Base-by-base conservation (phyloP, 2,113 vertebrate genomes). In the Takifugu bimaculatus region DNA sequence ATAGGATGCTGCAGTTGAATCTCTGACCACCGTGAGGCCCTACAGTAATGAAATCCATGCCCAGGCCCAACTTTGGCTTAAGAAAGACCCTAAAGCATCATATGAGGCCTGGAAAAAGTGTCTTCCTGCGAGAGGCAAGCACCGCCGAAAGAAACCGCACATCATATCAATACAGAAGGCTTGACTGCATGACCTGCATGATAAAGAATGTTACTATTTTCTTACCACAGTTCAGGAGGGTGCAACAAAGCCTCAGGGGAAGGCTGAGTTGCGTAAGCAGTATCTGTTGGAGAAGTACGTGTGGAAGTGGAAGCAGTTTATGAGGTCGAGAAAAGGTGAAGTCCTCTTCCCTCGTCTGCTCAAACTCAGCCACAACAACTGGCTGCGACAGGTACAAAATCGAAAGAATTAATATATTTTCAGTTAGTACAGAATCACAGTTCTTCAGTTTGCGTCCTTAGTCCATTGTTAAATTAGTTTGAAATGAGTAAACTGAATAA, bases 1-100 rank as follows among this genome's bases (percentile, higher is more conserved):
- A 29, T 63, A 99, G 97, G 97, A 99, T 75, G 88, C 94, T 75
- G 94, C 97, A 1, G 87, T 93, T 1, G 96, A 99, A 49, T 92
- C 94, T 48, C 91, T 98, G 60, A 98, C 96, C 61, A 98, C 97
- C 12, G 94, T 99, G 55, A 96, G 93, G 77, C 97, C 96, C 2
- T 98, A 99, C 89, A 95, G 95, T 88, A 98, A 98, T 42, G 96
- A 99, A 90, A 96, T 99, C 78, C 97, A 99, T 2, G 97, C 97
- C 14, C 97, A 99, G 83, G 96, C 95, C 67, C 96, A 98, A 68
- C 93, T 95, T 50, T 99, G 97, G 97, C 95, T 99, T 69, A 98
- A 98, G 90, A 96, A 95, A 78, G 97, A 99, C 56, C 95, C 95
- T 51, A 98, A 98, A 82, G 96, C 97, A 0, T 95, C 96, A 0